These are phyloP conservation scores for Psittacula echo DNA, from an alignment of 2,797 vertebrate genomes.

Conservation along the genomic window DNA sequence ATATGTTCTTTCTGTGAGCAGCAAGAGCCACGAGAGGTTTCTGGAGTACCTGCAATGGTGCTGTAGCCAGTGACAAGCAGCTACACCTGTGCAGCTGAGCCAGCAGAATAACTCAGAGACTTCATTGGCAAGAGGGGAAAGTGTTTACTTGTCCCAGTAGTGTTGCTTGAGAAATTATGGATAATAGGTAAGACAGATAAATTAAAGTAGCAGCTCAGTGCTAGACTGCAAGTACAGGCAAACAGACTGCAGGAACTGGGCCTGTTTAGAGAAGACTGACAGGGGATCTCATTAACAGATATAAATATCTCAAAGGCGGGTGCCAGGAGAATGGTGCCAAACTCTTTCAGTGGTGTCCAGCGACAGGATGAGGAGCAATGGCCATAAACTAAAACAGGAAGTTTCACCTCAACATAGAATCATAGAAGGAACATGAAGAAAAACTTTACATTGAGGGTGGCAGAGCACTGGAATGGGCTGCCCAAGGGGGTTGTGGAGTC, in stretches of 20 bases:
- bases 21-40: neutral
- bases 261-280: neutral
- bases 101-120: too few species aligned
- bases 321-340: neutral
- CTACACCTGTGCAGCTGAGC: too few species aligned
- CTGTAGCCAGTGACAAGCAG: fast-evolving
- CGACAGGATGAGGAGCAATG: neutral
- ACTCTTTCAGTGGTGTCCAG: neutral
- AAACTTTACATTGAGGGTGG: neutral
- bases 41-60: neutral
- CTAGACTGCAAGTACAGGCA: neutral
- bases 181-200: fast-evolving
- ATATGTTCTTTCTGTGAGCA: neutral
- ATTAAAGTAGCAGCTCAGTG: neutral
- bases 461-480: neutral
- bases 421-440: neutral
- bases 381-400: neutral
- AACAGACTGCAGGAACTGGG: neutral
- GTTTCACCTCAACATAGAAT: neutral
- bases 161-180: neutral
- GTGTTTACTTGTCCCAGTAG: neutral
- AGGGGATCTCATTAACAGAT: neutral
- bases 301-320: neutral
- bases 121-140: neutral
- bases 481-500: neutral